A percentile compares a stretch with the other conserved stretches of the same genome.
Evolutionary conservation across 2,888 invertebrate species (phyloP).

Genomic region (Hermaeophaga mercurialis): DNA sequence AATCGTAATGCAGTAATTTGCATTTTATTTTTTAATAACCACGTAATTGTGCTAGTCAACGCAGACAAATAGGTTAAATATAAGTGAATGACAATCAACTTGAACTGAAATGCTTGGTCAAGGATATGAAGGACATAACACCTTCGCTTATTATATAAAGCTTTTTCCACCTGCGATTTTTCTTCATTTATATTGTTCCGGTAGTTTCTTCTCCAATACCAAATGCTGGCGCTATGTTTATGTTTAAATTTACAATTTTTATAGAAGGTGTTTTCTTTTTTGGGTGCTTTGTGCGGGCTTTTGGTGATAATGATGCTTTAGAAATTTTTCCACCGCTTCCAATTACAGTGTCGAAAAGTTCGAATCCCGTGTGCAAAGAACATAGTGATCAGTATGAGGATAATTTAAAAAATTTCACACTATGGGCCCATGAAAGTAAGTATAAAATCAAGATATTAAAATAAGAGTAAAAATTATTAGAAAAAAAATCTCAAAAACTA

Average conservation of each 20-base stretch:
- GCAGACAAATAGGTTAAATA: background rate
- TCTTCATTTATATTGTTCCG: conserved; percentile 33
- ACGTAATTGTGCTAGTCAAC: background rate
- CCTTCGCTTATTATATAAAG: conserved; percentile 42
- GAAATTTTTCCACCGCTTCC: conserved; percentile 42
- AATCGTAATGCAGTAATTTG: background rate
- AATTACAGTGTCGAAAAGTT: conserved; percentile 39
- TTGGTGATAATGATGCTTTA: conserved; percentile 27
- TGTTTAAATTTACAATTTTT: conserved; percentile 15
- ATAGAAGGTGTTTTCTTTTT: conserved; percentile 5
- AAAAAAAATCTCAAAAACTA: no score
- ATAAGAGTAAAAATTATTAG: no score
- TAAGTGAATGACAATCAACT: conserved; percentile 31
- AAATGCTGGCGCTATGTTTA: conserved; percentile 25
- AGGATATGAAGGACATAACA: conserved; percentile 38
- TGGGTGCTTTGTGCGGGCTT: conserved; percentile 5
- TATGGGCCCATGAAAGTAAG: conserved; percentile 46
- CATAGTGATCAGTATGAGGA: conserved; percentile 43
- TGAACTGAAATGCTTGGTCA: conserved; percentile 32
- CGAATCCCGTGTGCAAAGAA: conserved; percentile 41
- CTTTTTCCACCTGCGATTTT: conserved; percentile 34
- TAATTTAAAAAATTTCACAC: conserved; percentile 41
- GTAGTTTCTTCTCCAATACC: conserved; percentile 9
- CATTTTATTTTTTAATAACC: conserved; percentile 10
- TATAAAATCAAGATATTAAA: conserved; percentile 5